A percentile compares a stretch with the other conserved stretches of the same genome.
These are phyloP conservation scores for Apamea epomidion DNA, from an alignment of 2,888 invertebrate species.

Conservation along the genomic window DNA sequence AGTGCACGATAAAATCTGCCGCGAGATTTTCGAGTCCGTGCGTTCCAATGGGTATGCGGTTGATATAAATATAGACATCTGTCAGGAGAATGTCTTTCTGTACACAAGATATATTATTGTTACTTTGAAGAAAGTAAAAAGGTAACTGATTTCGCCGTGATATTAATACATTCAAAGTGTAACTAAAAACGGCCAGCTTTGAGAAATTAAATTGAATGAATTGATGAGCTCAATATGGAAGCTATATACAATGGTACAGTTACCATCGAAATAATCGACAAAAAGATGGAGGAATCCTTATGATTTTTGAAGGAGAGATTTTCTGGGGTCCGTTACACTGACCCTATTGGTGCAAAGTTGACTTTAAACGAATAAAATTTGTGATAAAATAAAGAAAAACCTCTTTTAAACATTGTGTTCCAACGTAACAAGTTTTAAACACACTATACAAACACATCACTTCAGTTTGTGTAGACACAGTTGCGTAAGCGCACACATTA, in stretches of 20 bases:
- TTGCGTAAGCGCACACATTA: conserved; percentile 41
- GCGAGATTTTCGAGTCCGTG: no score
- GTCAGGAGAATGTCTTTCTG: background rate
- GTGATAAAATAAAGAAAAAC: background rate
- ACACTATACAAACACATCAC: conserved; percentile 9
- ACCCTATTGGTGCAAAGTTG: background rate
- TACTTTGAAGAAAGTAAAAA: background rate
- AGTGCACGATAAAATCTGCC: no score
- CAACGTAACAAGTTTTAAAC: conserved; percentile 1
- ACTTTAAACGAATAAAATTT: background rate
- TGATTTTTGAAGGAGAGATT: background rate
- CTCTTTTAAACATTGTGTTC: background rate
- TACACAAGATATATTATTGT: background rate
- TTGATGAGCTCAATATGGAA: background rate
- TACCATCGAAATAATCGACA: background rate
- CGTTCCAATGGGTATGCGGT: background rate
- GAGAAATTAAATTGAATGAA: background rate
- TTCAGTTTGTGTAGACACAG: conserved; percentile 45
- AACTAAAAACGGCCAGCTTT: no score
- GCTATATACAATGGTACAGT: background rate
- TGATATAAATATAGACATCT: background rate
- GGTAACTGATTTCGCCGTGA: no score
- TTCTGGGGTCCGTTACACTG: background rate
- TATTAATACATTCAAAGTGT: no score
- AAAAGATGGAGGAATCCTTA: background rate